Evolutionary conservation across 2,888 invertebrate genomes (phyloP).

Genomic region (Philhelius pedissequus): DNA sequence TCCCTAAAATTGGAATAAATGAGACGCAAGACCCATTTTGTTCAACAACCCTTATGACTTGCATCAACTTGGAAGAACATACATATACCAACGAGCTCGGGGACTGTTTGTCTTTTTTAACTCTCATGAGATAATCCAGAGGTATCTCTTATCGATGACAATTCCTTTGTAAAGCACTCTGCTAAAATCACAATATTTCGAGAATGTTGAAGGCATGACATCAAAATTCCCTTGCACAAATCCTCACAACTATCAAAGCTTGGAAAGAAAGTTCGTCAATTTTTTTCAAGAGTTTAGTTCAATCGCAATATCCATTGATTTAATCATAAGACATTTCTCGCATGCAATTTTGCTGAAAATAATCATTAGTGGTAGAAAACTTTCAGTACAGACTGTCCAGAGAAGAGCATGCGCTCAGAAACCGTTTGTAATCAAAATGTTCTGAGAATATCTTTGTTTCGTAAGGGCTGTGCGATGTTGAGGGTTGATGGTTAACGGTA

Average conservation of each 20-base stretch:
- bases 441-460: neutral
- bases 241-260: too few relatives aligned
- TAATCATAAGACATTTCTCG: too few relatives aligned
- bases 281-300: too few relatives aligned
- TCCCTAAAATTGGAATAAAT: conserved; percentile 59
- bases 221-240: too few relatives aligned
- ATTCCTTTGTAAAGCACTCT: neutral
- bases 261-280: too few relatives aligned
- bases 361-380: neutral
- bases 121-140: conserved; percentile 41
- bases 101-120: neutral
- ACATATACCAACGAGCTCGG: neutral
- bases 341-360: neutral
- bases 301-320: too few relatives aligned
- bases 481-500: conserved; percentile 20
- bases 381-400: conserved; percentile 37
- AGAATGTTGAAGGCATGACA: neutral
- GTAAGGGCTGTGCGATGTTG: conserved; percentile 16
- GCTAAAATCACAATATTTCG: neutral
- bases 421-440: neutral
- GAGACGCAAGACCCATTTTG: conserved; percentile 38
- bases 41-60: conserved; percentile 27
- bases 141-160: neutral
- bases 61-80: too few relatives aligned
- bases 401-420: conserved; percentile 41